Conservation (phyloP, 2,888 invertebrate genomes). For the Acronicta leporina region DNA sequence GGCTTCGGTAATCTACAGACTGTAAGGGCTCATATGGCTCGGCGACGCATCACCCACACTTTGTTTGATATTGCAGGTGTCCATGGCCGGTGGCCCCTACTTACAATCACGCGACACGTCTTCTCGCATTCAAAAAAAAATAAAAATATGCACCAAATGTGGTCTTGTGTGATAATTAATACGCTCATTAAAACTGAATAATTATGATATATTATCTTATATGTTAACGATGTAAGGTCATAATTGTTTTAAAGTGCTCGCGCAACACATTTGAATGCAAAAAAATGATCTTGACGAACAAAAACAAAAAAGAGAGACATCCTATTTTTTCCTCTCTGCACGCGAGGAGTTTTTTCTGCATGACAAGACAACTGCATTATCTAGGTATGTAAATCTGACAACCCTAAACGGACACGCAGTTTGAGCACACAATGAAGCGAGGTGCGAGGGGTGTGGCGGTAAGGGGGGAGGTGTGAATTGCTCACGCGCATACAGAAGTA, state of each 20-base stretch:
- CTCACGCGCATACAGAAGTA: conserved; percentile 69
- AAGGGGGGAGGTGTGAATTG: conserved; percentile 73
- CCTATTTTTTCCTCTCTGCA: conserved; percentile 19
- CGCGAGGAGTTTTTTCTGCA: conserved; percentile 25
- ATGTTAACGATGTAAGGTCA: conserved; percentile 13
- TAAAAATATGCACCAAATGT: too few species aligned
- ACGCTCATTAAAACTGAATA: conserved; percentile 14
- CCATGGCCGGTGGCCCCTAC: neutral
- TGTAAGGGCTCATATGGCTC: too few species aligned
- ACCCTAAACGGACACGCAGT: conserved; percentile 62
- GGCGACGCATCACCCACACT: too few species aligned
- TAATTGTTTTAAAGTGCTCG: conserved; percentile 13
- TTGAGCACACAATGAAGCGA: conserved; percentile 72
- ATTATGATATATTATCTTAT: conserved; percentile 4
- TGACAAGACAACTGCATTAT: conserved; percentile 33
- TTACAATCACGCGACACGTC: too few species aligned
- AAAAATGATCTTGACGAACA: conserved; percentile 12
- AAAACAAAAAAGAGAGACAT: conserved; percentile 12
- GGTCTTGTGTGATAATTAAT: conserved; percentile 8
- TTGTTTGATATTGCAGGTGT: too few species aligned
- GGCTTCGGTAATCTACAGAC: too few species aligned
- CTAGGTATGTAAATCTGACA: conserved; percentile 48
- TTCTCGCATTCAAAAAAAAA: too few species aligned
- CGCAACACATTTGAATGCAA: conserved; percentile 13
- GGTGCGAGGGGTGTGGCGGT: conserved; percentile 41